Evolutionary conservation across 2,797 vertebrate genomes (phyloP).

Genomic region (Sebastes jordani): DNA sequence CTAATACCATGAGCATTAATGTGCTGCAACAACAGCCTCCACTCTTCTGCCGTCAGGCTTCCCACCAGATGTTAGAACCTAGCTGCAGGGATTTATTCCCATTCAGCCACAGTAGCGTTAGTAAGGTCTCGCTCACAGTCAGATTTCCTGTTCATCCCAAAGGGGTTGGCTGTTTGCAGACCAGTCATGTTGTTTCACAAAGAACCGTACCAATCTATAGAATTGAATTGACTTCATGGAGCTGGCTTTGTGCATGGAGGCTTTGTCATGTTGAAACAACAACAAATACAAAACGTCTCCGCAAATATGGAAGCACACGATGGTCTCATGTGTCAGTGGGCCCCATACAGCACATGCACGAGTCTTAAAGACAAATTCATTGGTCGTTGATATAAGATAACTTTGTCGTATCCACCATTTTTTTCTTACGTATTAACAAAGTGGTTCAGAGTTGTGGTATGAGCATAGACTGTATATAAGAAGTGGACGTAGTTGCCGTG

Average conservation of each 20-base stretch:
- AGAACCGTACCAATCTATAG: no score
- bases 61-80: neutral
- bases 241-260: neutral
- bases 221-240: neutral
- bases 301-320: neutral
- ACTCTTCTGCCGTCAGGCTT: neutral
- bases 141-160: neutral
- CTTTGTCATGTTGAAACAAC: neutral
- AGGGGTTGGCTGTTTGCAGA: neutral
- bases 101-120: neutral
- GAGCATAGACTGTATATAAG: neutral
- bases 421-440: neutral
- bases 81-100: neutral
- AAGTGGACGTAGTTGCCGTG: neutral
- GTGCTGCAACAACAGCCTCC: neutral
- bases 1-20: neutral
- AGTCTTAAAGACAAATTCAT: neutral
- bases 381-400: neutral
- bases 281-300: neutral
- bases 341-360: neutral
- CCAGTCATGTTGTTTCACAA: neutral
- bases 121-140: neutral
- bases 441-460: neutral
- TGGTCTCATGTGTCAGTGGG: neutral
- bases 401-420: neutral